phyloP scores from a whole-genome alignment of 2,113 vertebrate genomes.

The Dicrurus megarhynchus region DNA sequence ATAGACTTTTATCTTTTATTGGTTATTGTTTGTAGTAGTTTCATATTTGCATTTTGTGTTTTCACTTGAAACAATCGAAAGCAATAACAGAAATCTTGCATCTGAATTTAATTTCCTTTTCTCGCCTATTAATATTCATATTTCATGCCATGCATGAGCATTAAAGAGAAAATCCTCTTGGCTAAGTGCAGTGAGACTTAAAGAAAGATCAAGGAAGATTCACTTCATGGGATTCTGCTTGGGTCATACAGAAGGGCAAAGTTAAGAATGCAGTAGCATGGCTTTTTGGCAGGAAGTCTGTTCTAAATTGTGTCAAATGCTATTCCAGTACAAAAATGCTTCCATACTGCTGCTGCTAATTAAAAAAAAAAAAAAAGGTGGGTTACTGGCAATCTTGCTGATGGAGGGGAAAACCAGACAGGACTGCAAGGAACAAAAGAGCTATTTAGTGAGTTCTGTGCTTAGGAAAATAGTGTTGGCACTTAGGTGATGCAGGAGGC shows the following conservation, averaged over 20 bases:
- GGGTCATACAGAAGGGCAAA: background rate
- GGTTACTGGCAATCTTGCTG: background rate
- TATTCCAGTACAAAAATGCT: background rate
- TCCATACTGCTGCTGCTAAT: background rate
- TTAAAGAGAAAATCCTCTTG: conserved; percentile 20
- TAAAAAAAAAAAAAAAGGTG: background rate
- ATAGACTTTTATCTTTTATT: background rate
- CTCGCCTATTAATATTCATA: background rate
- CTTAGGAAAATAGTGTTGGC: background rate
- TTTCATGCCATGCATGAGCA: background rate
- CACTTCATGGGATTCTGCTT: background rate
- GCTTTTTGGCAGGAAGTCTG: background rate
- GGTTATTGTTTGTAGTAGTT: background rate
- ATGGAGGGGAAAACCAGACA: background rate
- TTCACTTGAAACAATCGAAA: background rate
- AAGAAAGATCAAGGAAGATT: background rate
- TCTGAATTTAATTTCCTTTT: background rate
- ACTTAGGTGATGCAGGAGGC: background rate
- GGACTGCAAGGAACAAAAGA: background rate
- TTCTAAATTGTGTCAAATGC: background rate
- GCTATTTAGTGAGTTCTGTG: background rate
- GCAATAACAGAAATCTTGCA: background rate
- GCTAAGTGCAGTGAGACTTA: background rate
- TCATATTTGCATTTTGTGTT: background rate
- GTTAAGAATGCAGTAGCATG: background rate